These are phyloP conservation scores for Platyscapa corneri DNA, from an alignment of 1,140 invertebrate species.

Conservation along the genomic window DNA sequence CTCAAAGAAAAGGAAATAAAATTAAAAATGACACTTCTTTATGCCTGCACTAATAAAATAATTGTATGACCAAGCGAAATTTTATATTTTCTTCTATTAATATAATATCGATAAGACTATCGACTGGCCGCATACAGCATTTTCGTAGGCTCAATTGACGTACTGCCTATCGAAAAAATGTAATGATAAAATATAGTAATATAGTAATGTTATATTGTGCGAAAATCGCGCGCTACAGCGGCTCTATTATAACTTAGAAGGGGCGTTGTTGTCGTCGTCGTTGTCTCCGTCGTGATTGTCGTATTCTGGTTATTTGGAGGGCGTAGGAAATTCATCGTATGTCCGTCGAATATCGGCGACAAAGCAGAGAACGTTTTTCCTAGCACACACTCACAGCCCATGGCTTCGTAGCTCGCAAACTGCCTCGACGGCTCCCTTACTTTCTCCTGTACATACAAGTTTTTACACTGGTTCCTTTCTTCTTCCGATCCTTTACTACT, in stretches of 20 bases:
- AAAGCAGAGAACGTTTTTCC: slow-evolving; percentile 38
- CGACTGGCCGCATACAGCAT: background rate
- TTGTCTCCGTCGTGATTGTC: background rate
- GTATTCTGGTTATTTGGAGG: slow-evolving; percentile 16
- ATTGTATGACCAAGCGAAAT: background rate
- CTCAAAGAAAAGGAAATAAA: background rate
- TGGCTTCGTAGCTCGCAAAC: slow-evolving; percentile 10
- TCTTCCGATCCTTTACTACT: background rate
- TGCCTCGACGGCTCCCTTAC: background rate
- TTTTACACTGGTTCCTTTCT: slow-evolving; percentile 5
- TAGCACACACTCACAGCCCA: slow-evolving; percentile 48
- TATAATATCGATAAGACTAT: slow-evolving; percentile 22
- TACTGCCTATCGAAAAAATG: slow-evolving; percentile 12
- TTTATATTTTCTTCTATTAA: background rate
- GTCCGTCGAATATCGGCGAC: slow-evolving; percentile 24
- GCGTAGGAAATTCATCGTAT: background rate
- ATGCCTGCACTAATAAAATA: slow-evolving; percentile 4
- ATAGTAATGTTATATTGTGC: slow-evolving; percentile 36
- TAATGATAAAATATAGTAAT: slow-evolving; percentile 39
- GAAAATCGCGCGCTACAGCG: slow-evolving; percentile 26
- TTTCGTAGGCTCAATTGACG: slow-evolving; percentile 22
- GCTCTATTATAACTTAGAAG: slow-evolving; percentile 29
- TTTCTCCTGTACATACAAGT: background rate
- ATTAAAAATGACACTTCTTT: slow-evolving; percentile 13
- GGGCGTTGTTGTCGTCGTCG: slow-evolving; percentile 14